Conservation (phyloP, 2,113 vertebrate genomes). For the Climacteris rufus region DNA sequence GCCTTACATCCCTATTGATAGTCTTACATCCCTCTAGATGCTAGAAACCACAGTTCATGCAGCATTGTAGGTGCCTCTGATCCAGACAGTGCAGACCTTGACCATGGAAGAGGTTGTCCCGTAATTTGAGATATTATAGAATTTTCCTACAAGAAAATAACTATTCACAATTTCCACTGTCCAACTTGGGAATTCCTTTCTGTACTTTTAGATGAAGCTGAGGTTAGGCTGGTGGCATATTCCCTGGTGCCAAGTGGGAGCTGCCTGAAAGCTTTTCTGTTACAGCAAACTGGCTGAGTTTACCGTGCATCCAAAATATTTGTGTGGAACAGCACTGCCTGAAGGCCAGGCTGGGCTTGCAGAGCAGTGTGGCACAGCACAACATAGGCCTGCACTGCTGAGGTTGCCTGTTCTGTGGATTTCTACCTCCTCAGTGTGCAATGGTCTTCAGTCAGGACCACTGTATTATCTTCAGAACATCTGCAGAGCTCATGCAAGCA, state of each 20-base stretch:
- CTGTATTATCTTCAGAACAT: not conserved
- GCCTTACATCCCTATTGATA: too few species aligned
- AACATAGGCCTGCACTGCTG: not conserved
- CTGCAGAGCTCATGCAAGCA: not conserved
- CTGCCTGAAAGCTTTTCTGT: not conserved
- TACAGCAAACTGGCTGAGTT: not conserved
- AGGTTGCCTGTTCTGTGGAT: not conserved
- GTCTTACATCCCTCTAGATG: not conserved
- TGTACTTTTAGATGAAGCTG: not conserved
- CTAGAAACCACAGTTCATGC: not conserved
- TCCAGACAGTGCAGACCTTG: not conserved
- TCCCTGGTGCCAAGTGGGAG: not conserved
- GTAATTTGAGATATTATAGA: not conserved
- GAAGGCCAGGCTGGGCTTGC: not conserved
- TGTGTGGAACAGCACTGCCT: accelerated
- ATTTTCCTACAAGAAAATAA: not conserved
- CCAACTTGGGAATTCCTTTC: not conserved
- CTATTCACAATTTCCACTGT: not conserved
- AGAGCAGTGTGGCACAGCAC: not conserved
- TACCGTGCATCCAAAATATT: not conserved
- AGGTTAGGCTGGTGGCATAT: not conserved
- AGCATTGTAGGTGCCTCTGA: not conserved
- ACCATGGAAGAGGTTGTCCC: not conserved
- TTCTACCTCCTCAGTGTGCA: not conserved
- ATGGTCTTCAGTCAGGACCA: not conserved